A percentile compares a stretch with the other conserved stretches of the same genome.
phyloP scores from a whole-genome alignment of 1,140 invertebrate species.

The Apis cerana region DNA sequence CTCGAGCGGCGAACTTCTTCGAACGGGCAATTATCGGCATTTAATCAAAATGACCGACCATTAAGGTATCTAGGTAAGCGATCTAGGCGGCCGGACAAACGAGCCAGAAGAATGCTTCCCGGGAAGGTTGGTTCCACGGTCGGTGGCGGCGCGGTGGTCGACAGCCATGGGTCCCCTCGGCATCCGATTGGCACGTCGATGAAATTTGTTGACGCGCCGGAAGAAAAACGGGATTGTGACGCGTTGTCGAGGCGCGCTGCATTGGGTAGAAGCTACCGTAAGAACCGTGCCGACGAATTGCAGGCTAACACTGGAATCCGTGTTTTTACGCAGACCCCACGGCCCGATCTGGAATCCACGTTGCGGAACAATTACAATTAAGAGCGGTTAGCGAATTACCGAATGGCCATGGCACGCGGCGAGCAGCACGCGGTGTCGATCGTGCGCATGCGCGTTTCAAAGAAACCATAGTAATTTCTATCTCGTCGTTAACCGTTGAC shows the following conservation, averaged over 20 bases:
- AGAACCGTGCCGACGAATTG: conserved; percentile 76
- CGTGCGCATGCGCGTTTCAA: conserved; percentile 46
- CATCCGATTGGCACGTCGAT: conserved; percentile 70
- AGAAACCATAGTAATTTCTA: conserved; percentile 50
- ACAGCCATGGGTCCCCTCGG: conserved; percentile 13
- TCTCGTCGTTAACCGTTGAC: conserved; percentile 29
- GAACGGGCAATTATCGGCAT: conserved; percentile 45
- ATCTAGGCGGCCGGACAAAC: conserved; percentile 44
- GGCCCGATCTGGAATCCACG: conserved; percentile 76
- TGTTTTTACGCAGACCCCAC: conserved; percentile 72
- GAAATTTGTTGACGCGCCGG: conserved; percentile 70
- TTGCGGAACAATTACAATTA: conserved; percentile 81
- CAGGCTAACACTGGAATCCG: conserved; percentile 79
- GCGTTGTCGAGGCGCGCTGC: conserved; percentile 46
- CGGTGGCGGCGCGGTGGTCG: conserved; percentile 22
- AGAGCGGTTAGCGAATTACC: conserved; percentile 80
- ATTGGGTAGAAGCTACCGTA: conserved; percentile 32
- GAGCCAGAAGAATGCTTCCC: conserved; percentile 36
- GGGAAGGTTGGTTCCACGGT: conserved; percentile 15
- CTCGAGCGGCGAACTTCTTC: conserved; percentile 16
- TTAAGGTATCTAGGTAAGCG: conserved; percentile 49
- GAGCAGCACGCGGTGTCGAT: conserved; percentile 66
- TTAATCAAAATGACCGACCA: conserved; percentile 48
- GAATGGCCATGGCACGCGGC: conserved; percentile 74
- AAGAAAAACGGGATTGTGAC: conserved; percentile 73